Conservation (phyloP, 1,140 invertebrate genomes). For the Drosophila willistoni region DNA sequence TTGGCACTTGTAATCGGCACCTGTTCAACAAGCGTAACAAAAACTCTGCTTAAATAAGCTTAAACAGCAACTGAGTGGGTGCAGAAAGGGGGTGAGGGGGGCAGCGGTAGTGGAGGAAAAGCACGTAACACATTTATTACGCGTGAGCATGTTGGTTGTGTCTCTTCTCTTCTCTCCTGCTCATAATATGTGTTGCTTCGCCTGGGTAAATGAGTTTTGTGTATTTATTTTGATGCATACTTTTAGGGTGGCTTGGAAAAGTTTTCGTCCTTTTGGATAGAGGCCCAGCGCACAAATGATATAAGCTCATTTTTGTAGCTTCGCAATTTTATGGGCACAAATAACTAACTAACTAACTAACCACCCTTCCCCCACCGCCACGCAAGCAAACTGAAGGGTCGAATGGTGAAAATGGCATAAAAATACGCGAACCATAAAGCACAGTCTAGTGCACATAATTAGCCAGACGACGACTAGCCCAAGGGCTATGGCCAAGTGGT, state of each 20-base stretch:
- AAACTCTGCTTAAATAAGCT: slow-evolving; percentile 62
- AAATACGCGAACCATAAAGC: slow-evolving; percentile 14
- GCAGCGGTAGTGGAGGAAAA: slow-evolving; percentile 18
- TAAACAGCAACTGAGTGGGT: slow-evolving; percentile 18
- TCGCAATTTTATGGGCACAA: slow-evolving; percentile 62
- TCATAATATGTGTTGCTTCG: slow-evolving; percentile 10
- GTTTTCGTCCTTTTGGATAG: slow-evolving; percentile 40
- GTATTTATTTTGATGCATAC: slow-evolving; percentile 56
- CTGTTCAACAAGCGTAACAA: slow-evolving; percentile 76
- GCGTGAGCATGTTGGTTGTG: slow-evolving; percentile 56
- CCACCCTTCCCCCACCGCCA: neutral
- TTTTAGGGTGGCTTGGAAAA: slow-evolving; percentile 52
- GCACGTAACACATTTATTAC: slow-evolving; percentile 76
- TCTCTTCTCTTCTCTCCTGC: neutral
- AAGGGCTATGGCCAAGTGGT: slow-evolving; percentile 46
- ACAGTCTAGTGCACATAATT: slow-evolving; percentile 79
- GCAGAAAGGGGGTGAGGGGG: neutral
- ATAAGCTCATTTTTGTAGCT: slow-evolving; percentile 29
- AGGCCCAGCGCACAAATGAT: slow-evolving; percentile 22
- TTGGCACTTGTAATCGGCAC: slow-evolving; percentile 80
- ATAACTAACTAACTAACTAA: slow-evolving; percentile 19
- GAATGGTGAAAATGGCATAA: slow-evolving; percentile 9
- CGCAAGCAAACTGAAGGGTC: slow-evolving; percentile 34
- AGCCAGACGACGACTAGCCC: slow-evolving; percentile 37
- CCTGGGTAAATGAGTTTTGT: slow-evolving; percentile 58